A percentile compares a stretch with the other conserved stretches of the same genome.
These are phyloP conservation scores for Amblyopsis hoosieri DNA, from an alignment of 2,797 vertebrate species.

Conservation along the genomic window DNA sequence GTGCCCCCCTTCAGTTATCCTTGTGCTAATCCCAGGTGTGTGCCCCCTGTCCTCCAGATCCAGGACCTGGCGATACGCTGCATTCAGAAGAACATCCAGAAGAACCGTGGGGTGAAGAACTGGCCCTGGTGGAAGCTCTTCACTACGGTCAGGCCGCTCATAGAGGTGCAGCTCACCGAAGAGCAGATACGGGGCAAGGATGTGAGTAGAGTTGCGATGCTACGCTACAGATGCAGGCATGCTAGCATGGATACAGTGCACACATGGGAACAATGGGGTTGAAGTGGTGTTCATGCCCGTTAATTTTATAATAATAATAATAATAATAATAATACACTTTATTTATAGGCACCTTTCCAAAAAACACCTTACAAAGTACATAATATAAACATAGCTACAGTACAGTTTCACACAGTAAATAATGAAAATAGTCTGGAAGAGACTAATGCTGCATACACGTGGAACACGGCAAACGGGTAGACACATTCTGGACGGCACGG, in stretches of 20 bases:
- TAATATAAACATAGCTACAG: too few species aligned
- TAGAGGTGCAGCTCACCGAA: constrained; percentile 93
- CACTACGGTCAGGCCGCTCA: constrained; percentile 92
- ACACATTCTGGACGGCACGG: too few species aligned
- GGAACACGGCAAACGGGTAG: too few species aligned
- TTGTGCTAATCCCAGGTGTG: not conserved
- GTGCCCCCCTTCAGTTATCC: not conserved
- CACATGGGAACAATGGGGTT: not conserved
- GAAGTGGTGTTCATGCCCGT: too few species aligned
- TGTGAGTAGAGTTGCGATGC: constrained; percentile 68
- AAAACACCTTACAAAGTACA: too few species aligned
- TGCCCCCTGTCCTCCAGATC: constrained; percentile 64
- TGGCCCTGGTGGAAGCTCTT: constrained; percentile 99
- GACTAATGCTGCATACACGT: too few species aligned
- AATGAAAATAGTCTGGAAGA: too few species aligned
- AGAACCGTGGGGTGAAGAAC: constrained; percentile 92
- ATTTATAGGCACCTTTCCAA: too few species aligned
- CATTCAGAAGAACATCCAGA: constrained; percentile 90
- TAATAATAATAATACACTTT: too few species aligned
- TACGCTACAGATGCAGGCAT: not conserved
- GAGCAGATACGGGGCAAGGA: constrained; percentile 94
- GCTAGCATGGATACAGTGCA: constrained; percentile 1
- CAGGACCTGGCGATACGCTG: constrained; percentile 86
- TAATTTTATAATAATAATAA: too few species aligned
- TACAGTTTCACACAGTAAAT: too few species aligned